Evolutionary conservation across 2,797 vertebrate species (phyloP).

Genomic region (Spatula clypeata): DNA sequence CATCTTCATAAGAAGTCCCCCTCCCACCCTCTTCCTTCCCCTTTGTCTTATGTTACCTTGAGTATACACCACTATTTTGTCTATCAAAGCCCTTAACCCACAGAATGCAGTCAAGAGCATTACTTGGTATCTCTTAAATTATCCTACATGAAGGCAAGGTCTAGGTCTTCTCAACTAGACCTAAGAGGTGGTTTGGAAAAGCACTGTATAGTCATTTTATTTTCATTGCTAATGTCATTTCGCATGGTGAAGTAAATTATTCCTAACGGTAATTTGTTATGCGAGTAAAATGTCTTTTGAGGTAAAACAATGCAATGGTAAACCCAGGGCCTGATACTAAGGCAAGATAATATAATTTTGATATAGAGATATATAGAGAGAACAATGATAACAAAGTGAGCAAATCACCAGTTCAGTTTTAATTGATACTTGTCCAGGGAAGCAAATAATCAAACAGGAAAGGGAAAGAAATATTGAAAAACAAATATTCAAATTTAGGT

Average conservation of each 20-base stretch:
- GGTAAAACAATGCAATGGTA: not conserved
- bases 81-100: not conserved
- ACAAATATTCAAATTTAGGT: no score
- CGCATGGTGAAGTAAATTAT: not conserved
- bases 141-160: not conserved
- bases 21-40: not conserved
- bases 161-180: not conserved
- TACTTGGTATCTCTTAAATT: not conserved
- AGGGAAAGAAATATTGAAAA: no score
- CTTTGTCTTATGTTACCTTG: not conserved
- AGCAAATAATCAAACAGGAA: no score
- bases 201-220: accelerated
- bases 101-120: not conserved
- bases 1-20: no score
- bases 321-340: not conserved
- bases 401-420: no score
- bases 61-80: not conserved
- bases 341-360: not conserved
- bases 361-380: no score
- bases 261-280: not conserved
- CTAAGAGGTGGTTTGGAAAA: not conserved
- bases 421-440: no score
- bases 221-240: not conserved
- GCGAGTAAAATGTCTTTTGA: not conserved
- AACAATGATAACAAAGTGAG: no score